Evolutionary conservation across 1,140 invertebrate genomes (phyloP).

Genomic region (Drosophila takahashii): DNA sequence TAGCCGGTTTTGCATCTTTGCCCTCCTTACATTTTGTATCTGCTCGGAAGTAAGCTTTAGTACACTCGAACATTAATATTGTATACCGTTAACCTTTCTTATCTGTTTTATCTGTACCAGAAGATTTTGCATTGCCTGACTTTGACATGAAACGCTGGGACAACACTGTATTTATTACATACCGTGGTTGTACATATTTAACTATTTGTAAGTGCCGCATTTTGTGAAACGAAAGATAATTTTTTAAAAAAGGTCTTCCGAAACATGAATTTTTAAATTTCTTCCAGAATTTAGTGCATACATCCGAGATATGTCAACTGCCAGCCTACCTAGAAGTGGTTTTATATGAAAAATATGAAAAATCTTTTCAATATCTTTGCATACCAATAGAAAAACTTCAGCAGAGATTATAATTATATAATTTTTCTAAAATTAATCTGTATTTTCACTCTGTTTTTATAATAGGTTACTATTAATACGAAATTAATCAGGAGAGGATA

Average conservation of each 20-base stretch:
- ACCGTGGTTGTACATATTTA: not conserved
- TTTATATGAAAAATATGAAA: too few species aligned
- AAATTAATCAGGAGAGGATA: too few species aligned
- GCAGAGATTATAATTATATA: too few species aligned
- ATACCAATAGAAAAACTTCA: too few species aligned
- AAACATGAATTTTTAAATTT: not conserved
- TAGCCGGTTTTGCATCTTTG: not conserved
- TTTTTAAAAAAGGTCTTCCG: not conserved
- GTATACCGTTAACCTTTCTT: not conserved
- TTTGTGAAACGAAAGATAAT: not conserved
- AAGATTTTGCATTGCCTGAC: not conserved
- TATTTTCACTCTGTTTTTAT: too few species aligned
- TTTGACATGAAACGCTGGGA: slow-evolving; percentile 4
- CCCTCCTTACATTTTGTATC: not conserved
- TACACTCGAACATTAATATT: too few species aligned
- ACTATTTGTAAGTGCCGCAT: not conserved
- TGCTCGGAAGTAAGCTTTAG: not conserved
- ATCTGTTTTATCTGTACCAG: not conserved
- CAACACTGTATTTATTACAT: not conserved
- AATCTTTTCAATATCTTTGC: too few species aligned
- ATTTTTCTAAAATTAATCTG: too few species aligned
- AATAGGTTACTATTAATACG: too few species aligned
- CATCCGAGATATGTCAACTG: not conserved
- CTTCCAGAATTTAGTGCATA: not conserved
- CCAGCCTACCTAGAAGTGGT: slow-evolving; percentile 2